These are phyloP conservation scores for Pyrrhia umbra DNA, from an alignment of 2,888 invertebrate genomes.

Conservation along the genomic window DNA sequence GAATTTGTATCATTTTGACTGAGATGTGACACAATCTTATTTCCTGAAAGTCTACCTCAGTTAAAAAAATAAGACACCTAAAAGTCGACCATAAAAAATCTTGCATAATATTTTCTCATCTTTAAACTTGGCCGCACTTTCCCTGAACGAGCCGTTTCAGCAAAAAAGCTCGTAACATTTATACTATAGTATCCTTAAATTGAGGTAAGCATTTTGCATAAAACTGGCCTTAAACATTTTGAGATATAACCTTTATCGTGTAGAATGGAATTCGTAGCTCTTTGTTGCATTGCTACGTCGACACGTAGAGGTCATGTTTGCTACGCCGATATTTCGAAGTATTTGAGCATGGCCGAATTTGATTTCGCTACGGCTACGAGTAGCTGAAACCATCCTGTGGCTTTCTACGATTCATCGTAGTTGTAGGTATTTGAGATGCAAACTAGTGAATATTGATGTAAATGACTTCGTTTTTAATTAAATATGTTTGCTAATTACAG, in stretches of 20 bases:
- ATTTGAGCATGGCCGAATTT: conserved; percentile 16
- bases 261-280: neutral
- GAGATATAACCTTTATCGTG: conserved; percentile 11
- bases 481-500: no score
- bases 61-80: conserved; percentile 13
- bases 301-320: conserved; percentile 9
- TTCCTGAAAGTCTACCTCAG: neutral
- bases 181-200: conserved; percentile 23
- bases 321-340: conserved; percentile 11
- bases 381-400: neutral
- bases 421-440: no score
- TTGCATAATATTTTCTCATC: conserved; percentile 15
- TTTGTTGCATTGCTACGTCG: conserved; percentile 3
- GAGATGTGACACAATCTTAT: neutral
- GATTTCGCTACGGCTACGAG: conserved; percentile 13
- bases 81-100: conserved; percentile 12
- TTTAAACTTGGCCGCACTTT: conserved; percentile 23
- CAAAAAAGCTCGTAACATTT: conserved; percentile 40
- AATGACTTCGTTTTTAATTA: no score
- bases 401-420: neutral
- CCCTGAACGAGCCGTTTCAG: conserved; percentile 27
- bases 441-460: no score
- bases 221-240: conserved; percentile 30
- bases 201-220: conserved; percentile 27
- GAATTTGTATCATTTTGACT: no score